These are phyloP conservation scores for Spodoptera littoralis DNA, from an alignment of 2,888 invertebrate species.

Conservation along the genomic window DNA sequence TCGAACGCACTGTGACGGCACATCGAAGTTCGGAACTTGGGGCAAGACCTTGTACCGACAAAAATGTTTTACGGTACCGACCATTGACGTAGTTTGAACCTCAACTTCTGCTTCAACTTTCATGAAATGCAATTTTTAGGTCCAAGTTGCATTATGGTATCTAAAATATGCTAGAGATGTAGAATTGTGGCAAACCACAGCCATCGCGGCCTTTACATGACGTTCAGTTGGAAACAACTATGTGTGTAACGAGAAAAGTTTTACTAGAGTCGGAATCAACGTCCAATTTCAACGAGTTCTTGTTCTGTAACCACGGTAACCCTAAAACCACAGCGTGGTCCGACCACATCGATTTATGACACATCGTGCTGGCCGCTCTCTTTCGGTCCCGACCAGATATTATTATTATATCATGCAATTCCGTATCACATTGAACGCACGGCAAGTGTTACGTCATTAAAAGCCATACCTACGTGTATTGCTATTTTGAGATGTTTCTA, in stretches of 20 bases:
- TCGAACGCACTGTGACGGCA: conserved; percentile 1
- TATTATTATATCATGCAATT: conserved; percentile 22
- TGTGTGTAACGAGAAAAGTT: conserved; percentile 23
- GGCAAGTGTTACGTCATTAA: conserved; percentile 69
- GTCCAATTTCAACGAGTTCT: conserved; percentile 20
- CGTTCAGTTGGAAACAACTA: conserved; percentile 10
- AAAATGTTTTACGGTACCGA: conserved; percentile 1
- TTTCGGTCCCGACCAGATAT: conserved; percentile 33
- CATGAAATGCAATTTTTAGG: background rate
- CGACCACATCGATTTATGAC: conserved; percentile 27
- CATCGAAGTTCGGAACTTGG: conserved; percentile 4
- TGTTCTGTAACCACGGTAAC: conserved; percentile 9
- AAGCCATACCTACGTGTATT: conserved; percentile 68
- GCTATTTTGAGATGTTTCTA: conserved; percentile 79
- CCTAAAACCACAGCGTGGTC: conserved; percentile 13
- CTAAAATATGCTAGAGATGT: too few relatives aligned
- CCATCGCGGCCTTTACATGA: too few relatives aligned
- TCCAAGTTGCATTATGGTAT: background rate
- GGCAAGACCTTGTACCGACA: conserved; percentile 6
- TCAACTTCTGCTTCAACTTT: conserved; percentile 1
- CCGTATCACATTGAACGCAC: conserved; percentile 36
- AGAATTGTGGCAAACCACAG: too few relatives aligned
- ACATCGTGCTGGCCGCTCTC: conserved; percentile 29
- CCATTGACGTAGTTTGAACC: background rate
- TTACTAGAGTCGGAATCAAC: conserved; percentile 7